Evolutionary conservation across 1,140 invertebrate species (phyloP), one percentile per base, ranked within the genome.

Genomic region (Drosophila ambigua): DNA sequence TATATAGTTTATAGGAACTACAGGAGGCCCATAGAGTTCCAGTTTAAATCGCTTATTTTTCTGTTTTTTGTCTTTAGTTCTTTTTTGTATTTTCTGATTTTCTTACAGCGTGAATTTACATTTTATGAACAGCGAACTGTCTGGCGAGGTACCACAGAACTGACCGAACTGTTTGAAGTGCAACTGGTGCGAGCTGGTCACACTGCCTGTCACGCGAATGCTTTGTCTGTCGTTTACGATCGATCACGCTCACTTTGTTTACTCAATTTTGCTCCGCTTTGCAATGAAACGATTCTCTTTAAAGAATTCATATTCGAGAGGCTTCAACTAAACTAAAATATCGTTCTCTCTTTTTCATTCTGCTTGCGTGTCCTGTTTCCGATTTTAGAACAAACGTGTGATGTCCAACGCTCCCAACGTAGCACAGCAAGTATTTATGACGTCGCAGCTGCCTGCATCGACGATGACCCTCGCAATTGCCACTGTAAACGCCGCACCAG

Each of bases 311-410:
- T 23, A 48, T 44, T 58, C 11, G 7, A 13, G 55, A 66, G 35
- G 9, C 43, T 61, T n/a, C 64, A 35, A 63, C 15, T 72, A 20
- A 72, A 58, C 26, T 39, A 4, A 39, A 59, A 71, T 28, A 35
- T n/a, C 46, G 48, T 62, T 45, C 26, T 51, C n/a, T 31, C 4
- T 59, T 49, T 26, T 48, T 54, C 24, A 64, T 13, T 23, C 9
- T 63, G 13, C 28, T 44, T 43, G 35, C 31, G 26, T 44, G 31
- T 52, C 24, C 46, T 67, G 62, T 35, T 80, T 13, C 77, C 46
- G 63, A 50, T 83, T 91, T 44, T 77, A 91, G 90, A 83, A 91
- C 90, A 88, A 91, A 91, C 91, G 90, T 91, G 88, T 91, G 90
- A 91, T 91, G 88, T 59, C 83, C 61, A 76, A 63, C 67, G 72